Conservation (phyloP, 2,888 invertebrate species). For the Ennomos quercinarius region DNA sequence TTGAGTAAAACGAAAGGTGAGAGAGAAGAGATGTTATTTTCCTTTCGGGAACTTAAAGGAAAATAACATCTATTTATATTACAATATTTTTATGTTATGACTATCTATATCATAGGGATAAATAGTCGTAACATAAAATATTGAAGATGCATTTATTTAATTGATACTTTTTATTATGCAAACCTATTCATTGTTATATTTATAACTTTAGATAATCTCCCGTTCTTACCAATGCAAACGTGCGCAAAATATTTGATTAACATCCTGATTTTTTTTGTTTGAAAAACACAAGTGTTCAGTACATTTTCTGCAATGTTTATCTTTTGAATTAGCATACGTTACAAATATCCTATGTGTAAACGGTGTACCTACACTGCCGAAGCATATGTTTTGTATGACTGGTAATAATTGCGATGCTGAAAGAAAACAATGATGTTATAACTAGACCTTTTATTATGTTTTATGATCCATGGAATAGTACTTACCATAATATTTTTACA, state of each 20-base stretch:
- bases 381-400: constrained; percentile 1
- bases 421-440: constrained; percentile 25
- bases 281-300: constrained; percentile 2
- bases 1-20: background rate
- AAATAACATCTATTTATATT: too few species aligned
- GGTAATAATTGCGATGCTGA: constrained; percentile 9
- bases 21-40: too few species aligned
- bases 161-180: too few species aligned
- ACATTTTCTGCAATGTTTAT: background rate
- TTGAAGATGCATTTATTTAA: too few species aligned
- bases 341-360: background rate
- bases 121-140: background rate
- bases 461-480: constrained; percentile 14
- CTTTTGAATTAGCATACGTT: constrained; percentile 7
- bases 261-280: constrained; percentile 7
- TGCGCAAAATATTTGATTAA: too few species aligned
- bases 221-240: too few species aligned
- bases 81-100: too few species aligned
- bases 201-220: too few species aligned
- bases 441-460: constrained; percentile 14
- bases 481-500: constrained; percentile 24
- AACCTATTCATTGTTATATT: too few species aligned
- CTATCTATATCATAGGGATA: too few species aligned
- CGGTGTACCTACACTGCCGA: too few species aligned
- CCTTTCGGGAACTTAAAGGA: too few species aligned